These are phyloP conservation scores for human (Homo sapiens) DNA, from an alignment of 2,113 vertebrate species.

Conservation along the genomic window GRCh38 chr3:44734501-44735000, in stretches of 20 bases:
- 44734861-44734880: conserved; percentile 21
- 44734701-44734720: conserved; percentile 58
- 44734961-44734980: conserved; percentile 53
- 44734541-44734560: conserved; percentile 49
- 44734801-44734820: conserved; percentile 46
- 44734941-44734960: conserved; percentile 34
- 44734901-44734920: conserved; percentile 46
- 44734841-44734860: conserved; percentile 49
- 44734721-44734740: conserved; percentile 48
- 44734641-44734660: conserved; percentile 64
- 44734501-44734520: conserved; percentile 64
- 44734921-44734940: conserved; percentile 60
- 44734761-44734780: conserved; percentile 50
- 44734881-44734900: conserved; percentile 55
- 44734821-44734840: not conserved
- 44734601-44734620: conserved; percentile 57
- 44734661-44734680: conserved; percentile 48
- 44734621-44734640: conserved; percentile 54
- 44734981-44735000: conserved; percentile 55
- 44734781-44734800: not conserved
- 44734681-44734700: conserved; percentile 42
- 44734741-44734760: conserved; percentile 34
- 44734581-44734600: conserved; percentile 64
- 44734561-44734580: conserved; percentile 41
- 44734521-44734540: conserved; percentile 51